Base-by-base conservation (phyloP, 2,888 invertebrate species). In the Entomobrya proxima region DNA sequence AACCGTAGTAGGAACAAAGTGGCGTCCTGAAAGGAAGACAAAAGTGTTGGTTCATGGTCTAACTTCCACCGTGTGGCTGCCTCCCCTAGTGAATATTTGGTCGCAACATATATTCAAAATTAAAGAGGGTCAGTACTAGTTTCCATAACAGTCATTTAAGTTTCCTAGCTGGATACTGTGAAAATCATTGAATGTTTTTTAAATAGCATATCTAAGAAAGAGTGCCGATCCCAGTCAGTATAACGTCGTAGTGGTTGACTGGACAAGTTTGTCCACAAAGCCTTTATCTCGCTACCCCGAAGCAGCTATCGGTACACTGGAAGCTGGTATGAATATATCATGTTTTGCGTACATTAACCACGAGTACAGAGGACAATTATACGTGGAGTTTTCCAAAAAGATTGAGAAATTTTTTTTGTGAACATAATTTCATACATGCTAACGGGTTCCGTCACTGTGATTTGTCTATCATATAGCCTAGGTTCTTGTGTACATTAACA, bases 41-140 rank as follows among this genome's bases (percentile, higher is more conserved):
- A 85, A 85, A 37, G 44, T 85, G 21, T 27, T 85, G 30, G 50
- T 85, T 24, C 85, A 85, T 37, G 85, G 85, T n/a, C 61, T 85
- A 4, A 85, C 78, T 24, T 58, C 85, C 18, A 74, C 44, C 21
- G 32, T 52, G 21, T 72, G 85, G 85, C 11, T 78, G 0, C 58
- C 85, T 21, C 40, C 85, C 24, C 3, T 78, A 0, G 44, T 15
- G n/a, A 85, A 78, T 50, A 85, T 85, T 21, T 78, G 85, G 85
- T n/a, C 58, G 1, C 85, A 85, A 15, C 85, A 78, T 30, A 72
- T 85, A 35, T 85, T 85, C 50, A 74, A 85, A 21, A 32, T 85
- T 0, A 85, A 85, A 77, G 78, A 85, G n/a, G 85, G 85, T 83
- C 55, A 64, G 30, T 52, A 4, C 55, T 9, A 18, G 13, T 7